Evolutionary conservation across 2,888 invertebrate genomes (phyloP), one percentile per base, ranked within the genome.

Genomic region (Vandiemenella viatica): DNA sequence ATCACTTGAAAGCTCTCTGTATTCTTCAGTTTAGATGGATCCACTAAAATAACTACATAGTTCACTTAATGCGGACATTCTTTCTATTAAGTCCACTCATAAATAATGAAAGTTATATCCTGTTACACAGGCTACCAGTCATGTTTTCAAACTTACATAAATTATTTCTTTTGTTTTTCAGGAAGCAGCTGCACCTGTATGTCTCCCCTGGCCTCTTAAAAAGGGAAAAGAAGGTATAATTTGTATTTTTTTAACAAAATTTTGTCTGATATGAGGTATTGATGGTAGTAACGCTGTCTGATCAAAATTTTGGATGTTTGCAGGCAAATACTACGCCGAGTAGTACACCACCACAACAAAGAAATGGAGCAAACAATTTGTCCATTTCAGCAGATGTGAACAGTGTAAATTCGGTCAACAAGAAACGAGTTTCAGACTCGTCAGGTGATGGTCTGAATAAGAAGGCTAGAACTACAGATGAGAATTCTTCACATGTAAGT

Each of bases 161-260:
- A 26, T 50, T 26, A 40, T 37, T 37, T 45, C 40, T 23, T 43
- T 15, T 48, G 15, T 18, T 49, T 53, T 52, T 1, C 51, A 61
- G 82, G 62, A 86, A 80, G 65, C 82, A 84, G 58, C 69, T 88
- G 37, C 73, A 74, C 55, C 78, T 79, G 60, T 88, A 85, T 67
- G 68, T 87, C 54, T 76, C 84, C 6, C 73, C 75, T 10, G 77
- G 77, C 56, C 71, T 83, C 53, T 64, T 84, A 40, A 81, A 78
- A 62, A 74, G 81, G 37, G 86, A 85, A 63, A 73, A 81, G 51
- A 82, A 81, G 60, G 73, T 75, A 32, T 32, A n/a, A 13, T 13
- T 17, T 17, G 32, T 32, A 32, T 32, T 4, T 15, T 32, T 32
- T 32, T n/a, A 32, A 15, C 13, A 4, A 5, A 4, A 4, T 6